Evolutionary conservation across 2,113 vertebrate genomes (phyloP).

Genomic region (Platichthys flesus): DNA sequence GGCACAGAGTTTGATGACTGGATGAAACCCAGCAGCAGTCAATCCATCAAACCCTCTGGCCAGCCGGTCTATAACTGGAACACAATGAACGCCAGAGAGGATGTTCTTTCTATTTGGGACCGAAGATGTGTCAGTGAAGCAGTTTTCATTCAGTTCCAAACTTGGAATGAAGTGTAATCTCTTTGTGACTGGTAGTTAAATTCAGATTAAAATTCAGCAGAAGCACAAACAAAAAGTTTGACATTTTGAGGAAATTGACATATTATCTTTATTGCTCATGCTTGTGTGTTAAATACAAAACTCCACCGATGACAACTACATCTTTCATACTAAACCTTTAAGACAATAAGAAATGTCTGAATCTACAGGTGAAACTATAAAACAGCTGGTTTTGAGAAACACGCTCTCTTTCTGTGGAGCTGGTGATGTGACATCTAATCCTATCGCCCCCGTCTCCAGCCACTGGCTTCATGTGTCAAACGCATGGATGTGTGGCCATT

Average conservation of each 20-base stretch:
- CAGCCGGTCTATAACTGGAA: slow-evolving; percentile 39
- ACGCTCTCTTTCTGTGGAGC: slow-evolving; percentile 10
- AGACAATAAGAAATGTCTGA: neutral
- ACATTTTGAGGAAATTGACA: too few relatives aligned
- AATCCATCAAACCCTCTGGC: slow-evolving; percentile 43
- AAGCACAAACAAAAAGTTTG: neutral
- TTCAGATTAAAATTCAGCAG: neutral
- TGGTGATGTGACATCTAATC: slow-evolving; percentile 69
- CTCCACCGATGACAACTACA: too few relatives aligned
- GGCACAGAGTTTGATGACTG: slow-evolving; percentile 58
- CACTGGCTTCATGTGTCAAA: slow-evolving; percentile 69
- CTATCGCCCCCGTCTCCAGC: slow-evolving; percentile 36
- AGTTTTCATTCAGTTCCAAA: slow-evolving; percentile 20
- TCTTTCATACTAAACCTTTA: too few relatives aligned
- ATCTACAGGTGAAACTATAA: neutral
- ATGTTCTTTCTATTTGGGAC: slow-evolving; percentile 70
- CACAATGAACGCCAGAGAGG: slow-evolving; percentile 51
- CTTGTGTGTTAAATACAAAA: too few relatives aligned
- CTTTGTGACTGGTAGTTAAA: too few relatives aligned
- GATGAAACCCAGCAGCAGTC: slow-evolving; percentile 54
- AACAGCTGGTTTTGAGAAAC: neutral
- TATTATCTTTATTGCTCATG: too few relatives aligned
- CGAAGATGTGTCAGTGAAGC: slow-evolving; percentile 25
- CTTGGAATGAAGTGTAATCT: neutral
- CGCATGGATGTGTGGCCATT: slow-evolving; percentile 61